Evolutionary conservation across 2,113 vertebrate species (phyloP).

Genomic region (Notechis scutatus): DNA sequence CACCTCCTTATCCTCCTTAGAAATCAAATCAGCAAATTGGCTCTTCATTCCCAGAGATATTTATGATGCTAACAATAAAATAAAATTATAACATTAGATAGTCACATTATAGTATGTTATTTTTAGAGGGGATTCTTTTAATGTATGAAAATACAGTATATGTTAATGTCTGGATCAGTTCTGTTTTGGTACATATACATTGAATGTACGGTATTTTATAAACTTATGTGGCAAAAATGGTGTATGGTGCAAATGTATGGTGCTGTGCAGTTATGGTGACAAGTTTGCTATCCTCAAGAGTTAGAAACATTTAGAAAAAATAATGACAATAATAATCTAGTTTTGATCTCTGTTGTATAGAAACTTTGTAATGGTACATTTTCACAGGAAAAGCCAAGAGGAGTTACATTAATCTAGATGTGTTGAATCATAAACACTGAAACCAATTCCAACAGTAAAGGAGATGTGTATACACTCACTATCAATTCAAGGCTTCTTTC

Average conservation of each 20-base stretch:
- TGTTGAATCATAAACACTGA: constrained; percentile 28
- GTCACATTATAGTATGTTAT: constrained; percentile 16
- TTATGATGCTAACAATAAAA: constrained; percentile 13
- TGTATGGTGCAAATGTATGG: background rate
- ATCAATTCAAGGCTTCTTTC: constrained; percentile 35
- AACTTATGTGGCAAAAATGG: background rate
- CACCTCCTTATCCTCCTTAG: constrained; percentile 19
- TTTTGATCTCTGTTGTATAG: constrained; percentile 21
- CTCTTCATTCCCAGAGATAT: constrained; percentile 18
- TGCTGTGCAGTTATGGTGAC: background rate
- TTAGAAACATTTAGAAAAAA: constrained; percentile 1
- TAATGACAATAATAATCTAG: background rate
- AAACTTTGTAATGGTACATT: constrained; percentile 15
- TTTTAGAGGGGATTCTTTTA: background rate
- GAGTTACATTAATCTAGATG: constrained; percentile 20
- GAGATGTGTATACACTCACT: constrained; percentile 19
- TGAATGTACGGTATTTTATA: background rate
- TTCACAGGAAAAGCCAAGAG: constrained; percentile 15
- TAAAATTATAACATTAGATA: constrained; percentile 25
- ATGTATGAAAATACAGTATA: constrained; percentile 23
- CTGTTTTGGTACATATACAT: background rate
- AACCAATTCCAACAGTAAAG: constrained; percentile 14
- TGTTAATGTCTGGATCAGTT: background rate
- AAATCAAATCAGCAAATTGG: constrained; percentile 32
- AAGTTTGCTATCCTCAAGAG: background rate